These are phyloP conservation scores for Actinia tenebrosa DNA, from an alignment of 64 coral and sea anemone genomes.

Conservation along the genomic window DNA sequence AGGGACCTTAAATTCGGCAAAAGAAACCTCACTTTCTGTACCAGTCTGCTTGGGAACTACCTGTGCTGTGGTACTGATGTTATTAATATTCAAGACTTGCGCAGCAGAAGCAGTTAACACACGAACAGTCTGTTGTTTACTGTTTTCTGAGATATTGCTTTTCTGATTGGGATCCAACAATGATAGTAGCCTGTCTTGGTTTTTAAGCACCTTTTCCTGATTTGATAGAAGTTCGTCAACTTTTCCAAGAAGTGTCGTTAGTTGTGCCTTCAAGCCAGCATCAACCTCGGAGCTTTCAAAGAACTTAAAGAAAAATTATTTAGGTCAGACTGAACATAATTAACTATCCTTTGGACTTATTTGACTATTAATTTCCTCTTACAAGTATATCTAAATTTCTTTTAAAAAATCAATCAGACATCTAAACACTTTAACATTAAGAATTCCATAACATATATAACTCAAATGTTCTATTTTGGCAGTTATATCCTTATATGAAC, in stretches of 20 bases:
- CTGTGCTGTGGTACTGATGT: background rate
- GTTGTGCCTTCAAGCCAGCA: constrained; percentile 45
- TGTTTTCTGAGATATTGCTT: background rate
- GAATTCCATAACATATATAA: too few species aligned
- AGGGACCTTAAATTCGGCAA: constrained; percentile 24
- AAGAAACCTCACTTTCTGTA: constrained; percentile 12
- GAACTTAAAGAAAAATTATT: constrained; percentile 81
- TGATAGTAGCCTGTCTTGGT: constrained; percentile 44
- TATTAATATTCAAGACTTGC: background rate
- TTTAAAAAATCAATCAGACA: too few species aligned
- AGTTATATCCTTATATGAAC: too few species aligned
- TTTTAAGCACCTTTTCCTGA: constrained; percentile 61
- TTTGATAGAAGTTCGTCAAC: constrained; percentile 56
- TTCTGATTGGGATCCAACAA: constrained; percentile 21
- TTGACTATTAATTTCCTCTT: too few species aligned
- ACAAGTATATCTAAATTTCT: too few species aligned
- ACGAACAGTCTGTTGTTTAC: constrained; percentile 9
- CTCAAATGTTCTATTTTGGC: too few species aligned
- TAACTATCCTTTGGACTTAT: too few species aligned
- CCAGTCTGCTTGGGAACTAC: background rate
- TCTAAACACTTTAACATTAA: too few species aligned
- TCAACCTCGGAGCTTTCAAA: constrained; percentile 59
- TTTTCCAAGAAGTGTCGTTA: constrained; percentile 51
- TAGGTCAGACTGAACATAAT: constrained; percentile 52
- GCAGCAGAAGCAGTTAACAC: background rate